A percentile compares a stretch with the other conserved stretches of the same genome.
Conservation (phyloP, 64 coral and sea anemone genomes). For the Dendronephthya gigantea region DNA sequence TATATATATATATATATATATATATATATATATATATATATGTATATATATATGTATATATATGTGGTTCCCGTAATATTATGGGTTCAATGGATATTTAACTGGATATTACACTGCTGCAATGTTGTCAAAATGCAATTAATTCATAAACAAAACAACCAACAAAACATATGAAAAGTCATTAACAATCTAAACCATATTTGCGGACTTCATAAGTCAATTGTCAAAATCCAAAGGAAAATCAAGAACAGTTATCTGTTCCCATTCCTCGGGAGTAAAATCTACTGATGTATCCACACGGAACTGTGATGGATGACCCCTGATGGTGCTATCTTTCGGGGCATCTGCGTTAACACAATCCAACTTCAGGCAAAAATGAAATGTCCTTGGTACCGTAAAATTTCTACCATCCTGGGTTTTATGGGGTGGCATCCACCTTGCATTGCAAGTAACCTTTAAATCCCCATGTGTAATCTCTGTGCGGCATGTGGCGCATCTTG, state of each 20-base stretch:
- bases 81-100: too few relatives aligned
- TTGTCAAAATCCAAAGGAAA: slow-evolving; percentile 17
- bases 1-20: too few relatives aligned
- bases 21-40: too few relatives aligned
- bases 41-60: too few relatives aligned
- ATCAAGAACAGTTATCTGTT: slow-evolving; percentile 37
- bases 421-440: slow-evolving; percentile 41
- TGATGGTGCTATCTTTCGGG: slow-evolving; percentile 33
- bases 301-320: slow-evolving; percentile 17
- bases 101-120: too few relatives aligned
- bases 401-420: slow-evolving; percentile 44
- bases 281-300: slow-evolving; percentile 15
- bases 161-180: too few relatives aligned
- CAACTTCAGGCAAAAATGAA: slow-evolving; percentile 45
- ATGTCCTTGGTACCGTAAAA: slow-evolving; percentile 44
- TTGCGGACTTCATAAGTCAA: not conserved
- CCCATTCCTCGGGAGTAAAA: slow-evolving; percentile 42
- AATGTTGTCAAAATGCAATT: too few relatives aligned
- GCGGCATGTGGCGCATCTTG: slow-evolving; percentile 23
- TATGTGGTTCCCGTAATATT: too few relatives aligned
- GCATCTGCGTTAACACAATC: slow-evolving; percentile 38
- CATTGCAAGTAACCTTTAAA: slow-evolving; percentile 34
- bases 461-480: slow-evolving; percentile 27
- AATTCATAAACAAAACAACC: too few relatives aligned
- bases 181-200: too few relatives aligned